A percentile compares a stretch with the other conserved stretches of the same genome.
These are phyloP conservation scores for Dallia pectoralis DNA, from an alignment of 2,797 vertebrate species.

Conservation along the genomic window DNA sequence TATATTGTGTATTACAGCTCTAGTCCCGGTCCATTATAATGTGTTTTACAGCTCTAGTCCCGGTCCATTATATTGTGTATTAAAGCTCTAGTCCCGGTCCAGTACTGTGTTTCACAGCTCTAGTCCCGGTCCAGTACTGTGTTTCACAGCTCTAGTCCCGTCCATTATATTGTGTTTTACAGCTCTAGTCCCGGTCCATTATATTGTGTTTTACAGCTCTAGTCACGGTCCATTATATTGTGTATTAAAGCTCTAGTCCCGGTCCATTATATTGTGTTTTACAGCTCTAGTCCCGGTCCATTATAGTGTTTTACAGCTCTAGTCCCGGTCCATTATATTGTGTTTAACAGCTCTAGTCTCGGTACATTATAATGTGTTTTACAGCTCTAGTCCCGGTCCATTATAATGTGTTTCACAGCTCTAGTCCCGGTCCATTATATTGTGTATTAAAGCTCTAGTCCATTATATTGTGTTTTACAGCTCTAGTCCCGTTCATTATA, in stretches of 20 bases:
- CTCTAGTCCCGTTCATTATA: not conserved
- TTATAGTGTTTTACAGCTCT: not conserved
- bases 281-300: slow-evolving; percentile 15
- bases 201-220: not conserved
- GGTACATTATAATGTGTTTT: not conserved
- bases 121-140: not conserved
- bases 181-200: not conserved
- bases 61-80: not conserved
- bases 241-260: too few relatives aligned
- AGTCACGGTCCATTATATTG: not conserved
- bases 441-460: not conserved
- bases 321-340: slow-evolving; percentile 33
- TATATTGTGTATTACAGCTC: not conserved
- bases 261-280: too few relatives aligned
- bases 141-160: not conserved
- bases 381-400: not conserved
- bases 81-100: not conserved
- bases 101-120: not conserved
- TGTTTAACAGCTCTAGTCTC: not conserved
- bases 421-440: not conserved
- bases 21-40: not conserved
- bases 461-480: not conserved
- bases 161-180: slow-evolving; percentile 4
- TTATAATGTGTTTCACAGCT: not conserved
- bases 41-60: slow-evolving; percentile 7